Base-by-base conservation (phyloP, 1,140 invertebrate species). In the Radopholus similis region DNA sequence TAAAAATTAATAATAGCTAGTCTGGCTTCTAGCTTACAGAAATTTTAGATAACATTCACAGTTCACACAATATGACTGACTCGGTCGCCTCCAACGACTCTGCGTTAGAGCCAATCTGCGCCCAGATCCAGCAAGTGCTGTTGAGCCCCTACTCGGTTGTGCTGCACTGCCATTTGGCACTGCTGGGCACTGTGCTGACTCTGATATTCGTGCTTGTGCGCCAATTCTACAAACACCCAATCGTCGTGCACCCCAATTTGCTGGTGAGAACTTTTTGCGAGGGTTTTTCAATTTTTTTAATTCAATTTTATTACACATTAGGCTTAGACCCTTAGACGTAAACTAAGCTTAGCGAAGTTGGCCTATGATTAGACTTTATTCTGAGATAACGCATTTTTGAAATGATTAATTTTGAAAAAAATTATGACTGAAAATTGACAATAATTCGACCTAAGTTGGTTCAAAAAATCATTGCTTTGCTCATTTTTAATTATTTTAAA, bases 351-450 rank as follows among this genome's bases (percentile, higher is more conserved):
- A n/a, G n/a, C n/a, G n/a, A n/a, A n/a, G n/a, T n/a, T n/a, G n/a
- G n/a, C n/a, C n/a, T n/a, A n/a, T n/a, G n/a, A n/a, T n/a, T n/a
- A n/a, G n/a, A n/a, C n/a, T n/a, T n/a, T n/a, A n/a, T n/a, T 53
- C 34, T 53, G n/a, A n/a, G n/a, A n/a, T n/a, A n/a, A n/a, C n/a
- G n/a, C n/a, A 59, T 37, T 42, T 11, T 42, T 37, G 40, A 59
- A 44, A 21, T 38, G 44, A 18, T 37, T 18, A 59, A 59, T 59
- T 38, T 42, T 40, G 18, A 4, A 47, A 47, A 47, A 47, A 18
- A 1, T 8, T 59, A 23, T 59, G 28, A 6, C 34, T 37, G 30
- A n/a, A 59, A 59, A 35, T 59, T 59, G 37, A 35, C 9, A 23
- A 44, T 38, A n/a, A n/a, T n/a, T n/a, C n/a, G n/a, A n/a, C n/a